These are phyloP conservation scores for Nothobranchius kuhntae DNA, from an alignment of 2,113 vertebrate genomes.

Conservation along the genomic window DNA sequence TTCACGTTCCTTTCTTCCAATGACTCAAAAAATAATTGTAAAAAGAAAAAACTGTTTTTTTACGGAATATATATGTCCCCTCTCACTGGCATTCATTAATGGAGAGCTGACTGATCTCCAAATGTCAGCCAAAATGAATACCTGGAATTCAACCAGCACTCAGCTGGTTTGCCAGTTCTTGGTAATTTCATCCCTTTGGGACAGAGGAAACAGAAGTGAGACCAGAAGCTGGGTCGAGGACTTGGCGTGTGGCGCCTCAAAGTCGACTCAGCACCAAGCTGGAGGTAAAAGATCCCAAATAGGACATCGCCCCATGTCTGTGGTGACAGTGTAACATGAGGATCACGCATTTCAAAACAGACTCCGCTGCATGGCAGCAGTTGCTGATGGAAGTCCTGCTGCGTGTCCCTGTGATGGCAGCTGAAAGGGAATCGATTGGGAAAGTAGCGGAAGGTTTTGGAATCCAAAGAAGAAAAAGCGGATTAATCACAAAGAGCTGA, in stretches of 20 bases:
- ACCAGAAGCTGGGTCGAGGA: slow-evolving; percentile 17
- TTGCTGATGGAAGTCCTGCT: slow-evolving; percentile 13
- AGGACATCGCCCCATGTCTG: slow-evolving; percentile 48
- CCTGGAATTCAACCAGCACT: not conserved
- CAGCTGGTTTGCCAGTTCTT: slow-evolving; percentile 4
- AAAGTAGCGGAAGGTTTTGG: slow-evolving; percentile 1
- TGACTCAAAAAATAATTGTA: no score
- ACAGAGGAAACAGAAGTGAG: slow-evolving; percentile 8
- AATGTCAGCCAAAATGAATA: slow-evolving; percentile 19
- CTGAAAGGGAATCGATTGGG: not conserved
- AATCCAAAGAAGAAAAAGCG: not conserved
- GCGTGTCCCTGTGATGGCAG: not conserved
- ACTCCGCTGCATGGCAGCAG: slow-evolving; percentile 38
- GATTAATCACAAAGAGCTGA: not conserved
- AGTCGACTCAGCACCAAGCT: slow-evolving; percentile 24
- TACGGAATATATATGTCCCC: not conserved
- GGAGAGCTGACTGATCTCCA: slow-evolving; percentile 26
- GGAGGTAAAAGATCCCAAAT: slow-evolving; percentile 54
- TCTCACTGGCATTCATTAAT: slow-evolving; percentile 7
- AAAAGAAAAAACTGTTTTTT: no score
- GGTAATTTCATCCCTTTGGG: slow-evolving; percentile 40
- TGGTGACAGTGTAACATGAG: slow-evolving; percentile 68
- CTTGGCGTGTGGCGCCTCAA: slow-evolving; percentile 41
- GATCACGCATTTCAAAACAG: slow-evolving; percentile 48
- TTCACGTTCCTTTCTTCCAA: no score